Evolutionary conservation across 2,888 invertebrate genomes (phyloP).

Genomic region (Leptothorax acervorum): DNA sequence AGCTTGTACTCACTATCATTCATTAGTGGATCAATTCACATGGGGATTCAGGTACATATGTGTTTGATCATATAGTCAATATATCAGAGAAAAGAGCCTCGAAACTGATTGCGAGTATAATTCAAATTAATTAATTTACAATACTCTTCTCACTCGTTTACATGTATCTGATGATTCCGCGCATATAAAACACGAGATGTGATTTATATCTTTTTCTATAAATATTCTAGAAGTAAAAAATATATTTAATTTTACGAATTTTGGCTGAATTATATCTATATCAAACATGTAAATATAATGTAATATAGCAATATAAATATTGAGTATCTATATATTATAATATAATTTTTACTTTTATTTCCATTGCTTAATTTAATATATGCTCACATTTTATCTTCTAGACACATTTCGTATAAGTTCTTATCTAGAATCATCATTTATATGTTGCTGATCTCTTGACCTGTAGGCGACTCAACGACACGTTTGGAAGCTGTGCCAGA

Average conservation of each 20-base stretch:
- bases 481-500: constrained; percentile 90
- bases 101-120: background rate
- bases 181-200: background rate
- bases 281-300: background rate
- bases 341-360: background rate
- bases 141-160: background rate
- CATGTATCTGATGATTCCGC: background rate
- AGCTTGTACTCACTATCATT: constrained; percentile 90
- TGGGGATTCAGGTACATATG: constrained; percentile 89
- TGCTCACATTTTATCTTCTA: background rate
- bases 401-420: background rate
- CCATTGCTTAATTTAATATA: background rate
- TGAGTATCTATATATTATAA: too few species aligned
- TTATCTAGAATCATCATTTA: constrained; percentile 13
- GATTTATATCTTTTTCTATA: background rate
- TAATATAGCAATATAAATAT: background rate
- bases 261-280: background rate
- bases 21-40: constrained; percentile 91
- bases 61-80: background rate
- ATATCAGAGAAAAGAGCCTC: background rate
- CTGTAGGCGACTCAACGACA: constrained; percentile 87
- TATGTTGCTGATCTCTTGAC: background rate
- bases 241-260: background rate
- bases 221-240: background rate
- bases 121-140: background rate